phyloP scores from a whole-genome alignment of 2,113 vertebrate genomes.

The Cygnus atratus region DNA sequence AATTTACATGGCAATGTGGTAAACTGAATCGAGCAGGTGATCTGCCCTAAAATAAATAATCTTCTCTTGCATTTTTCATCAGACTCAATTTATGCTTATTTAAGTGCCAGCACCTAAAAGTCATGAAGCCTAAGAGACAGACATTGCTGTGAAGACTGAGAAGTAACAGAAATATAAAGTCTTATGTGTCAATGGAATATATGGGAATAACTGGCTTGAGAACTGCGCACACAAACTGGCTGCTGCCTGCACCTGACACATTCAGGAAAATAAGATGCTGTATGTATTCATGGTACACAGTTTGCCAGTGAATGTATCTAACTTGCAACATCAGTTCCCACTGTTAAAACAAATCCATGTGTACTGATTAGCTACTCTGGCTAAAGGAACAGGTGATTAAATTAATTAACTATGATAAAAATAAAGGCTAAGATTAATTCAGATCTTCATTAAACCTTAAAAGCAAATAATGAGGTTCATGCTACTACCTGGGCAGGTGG shows the following conservation, averaged over 20 bases:
- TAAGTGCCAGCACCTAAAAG: not conserved
- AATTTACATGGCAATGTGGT: not conserved
- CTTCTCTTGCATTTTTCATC: not conserved
- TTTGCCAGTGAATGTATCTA: not conserved
- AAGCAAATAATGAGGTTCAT: not conserved
- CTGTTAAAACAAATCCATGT: not conserved
- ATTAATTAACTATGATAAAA: not conserved
- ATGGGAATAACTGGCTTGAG: not conserved
- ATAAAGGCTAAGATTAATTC: not conserved
- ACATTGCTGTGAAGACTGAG: not conserved
- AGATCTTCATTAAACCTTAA: not conserved
- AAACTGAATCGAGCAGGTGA: not conserved
- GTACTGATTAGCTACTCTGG: not conserved
- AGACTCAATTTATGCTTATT: not conserved
- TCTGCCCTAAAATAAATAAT: not conserved
- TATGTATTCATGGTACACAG: not conserved
- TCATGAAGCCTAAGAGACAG: not conserved
- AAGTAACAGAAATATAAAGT: not conserved
- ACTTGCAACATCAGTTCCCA: not conserved
- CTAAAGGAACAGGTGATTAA: not conserved
- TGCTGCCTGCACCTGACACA: not conserved
- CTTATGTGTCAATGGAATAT: not conserved
- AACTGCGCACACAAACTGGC: not conserved
- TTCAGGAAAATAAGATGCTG: not conserved
- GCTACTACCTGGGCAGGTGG: not conserved